Percentiles rank a stretch among this genome's conserved stretches.
Evolutionary conservation across 2,113 vertebrate genomes (phyloP).

Genomic region (Oryzias melastigma): DNA sequence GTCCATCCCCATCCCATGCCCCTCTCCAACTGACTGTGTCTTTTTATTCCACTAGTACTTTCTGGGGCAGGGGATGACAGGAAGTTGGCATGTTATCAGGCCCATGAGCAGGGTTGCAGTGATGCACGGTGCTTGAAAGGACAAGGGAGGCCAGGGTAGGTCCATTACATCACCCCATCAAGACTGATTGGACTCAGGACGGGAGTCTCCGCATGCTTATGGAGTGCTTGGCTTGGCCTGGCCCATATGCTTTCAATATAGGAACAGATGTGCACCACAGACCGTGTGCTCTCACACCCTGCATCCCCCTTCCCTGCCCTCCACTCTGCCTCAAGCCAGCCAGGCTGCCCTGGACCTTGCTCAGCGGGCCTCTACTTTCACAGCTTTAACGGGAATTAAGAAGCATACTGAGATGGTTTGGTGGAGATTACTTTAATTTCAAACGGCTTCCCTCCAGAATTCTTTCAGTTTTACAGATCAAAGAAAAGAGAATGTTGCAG

Average conservation of each 20-base stretch:
- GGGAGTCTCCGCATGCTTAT: constrained; percentile 54
- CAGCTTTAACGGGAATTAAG: constrained; percentile 66
- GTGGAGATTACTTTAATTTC: constrained; percentile 63
- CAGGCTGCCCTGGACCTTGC: constrained; percentile 57
- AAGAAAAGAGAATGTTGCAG: not conserved
- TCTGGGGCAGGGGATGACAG: constrained; percentile 72
- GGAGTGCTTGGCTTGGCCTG: constrained; percentile 52
- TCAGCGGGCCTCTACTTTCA: constrained; percentile 62
- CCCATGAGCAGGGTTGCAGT: constrained; percentile 52
- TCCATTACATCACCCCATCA: constrained; percentile 79
- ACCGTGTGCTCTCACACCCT: constrained; percentile 46
- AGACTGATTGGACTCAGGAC: constrained; percentile 74
- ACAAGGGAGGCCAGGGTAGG: constrained; percentile 64
- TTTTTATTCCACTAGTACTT: constrained; percentile 55
- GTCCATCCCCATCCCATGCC: constrained; percentile 28
- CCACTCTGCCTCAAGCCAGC: constrained; percentile 53
- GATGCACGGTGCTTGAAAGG: constrained; percentile 55
- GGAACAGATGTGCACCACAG: constrained; percentile 76
- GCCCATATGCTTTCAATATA: constrained; percentile 81
- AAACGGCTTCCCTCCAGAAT: constrained; percentile 49
- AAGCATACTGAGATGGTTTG: constrained; percentile 57
- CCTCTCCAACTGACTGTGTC: constrained; percentile 54
- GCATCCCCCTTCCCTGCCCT: constrained; percentile 44
- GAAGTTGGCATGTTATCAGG: constrained; percentile 66
- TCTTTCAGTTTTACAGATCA: constrained; percentile 34